Percentiles rank a stretch among this genome's conserved stretches.
These are phyloP conservation scores for Cataglyphis albicans DNA, from an alignment of 2,888 invertebrate genomes.

Conservation along the genomic window DNA sequence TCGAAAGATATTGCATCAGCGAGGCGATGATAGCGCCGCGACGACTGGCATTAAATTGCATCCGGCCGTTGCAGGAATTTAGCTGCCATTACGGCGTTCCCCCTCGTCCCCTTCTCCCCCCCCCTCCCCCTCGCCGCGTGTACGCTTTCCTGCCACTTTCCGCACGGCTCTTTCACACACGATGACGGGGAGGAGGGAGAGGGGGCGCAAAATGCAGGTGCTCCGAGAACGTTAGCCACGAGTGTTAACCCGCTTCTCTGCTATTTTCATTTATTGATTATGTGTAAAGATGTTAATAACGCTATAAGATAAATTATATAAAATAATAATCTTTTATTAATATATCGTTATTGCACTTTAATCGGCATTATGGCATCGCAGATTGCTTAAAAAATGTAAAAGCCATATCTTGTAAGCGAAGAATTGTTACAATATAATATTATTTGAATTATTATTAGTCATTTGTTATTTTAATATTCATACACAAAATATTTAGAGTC, in stretches of 20 bases:
- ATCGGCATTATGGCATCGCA: neutral
- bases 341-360: too few relatives aligned
- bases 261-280: neutral
- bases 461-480: too few relatives aligned
- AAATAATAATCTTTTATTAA: neutral
- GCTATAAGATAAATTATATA: slow-evolving; percentile 10
- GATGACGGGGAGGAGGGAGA: neutral
- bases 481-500: too few relatives aligned
- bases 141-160: slow-evolving; percentile 38
- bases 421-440: neutral
- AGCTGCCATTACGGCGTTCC: slow-evolving; percentile 78
- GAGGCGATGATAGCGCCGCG: slow-evolving; percentile 83
- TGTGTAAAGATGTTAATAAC: neutral
- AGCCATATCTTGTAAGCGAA: neutral
- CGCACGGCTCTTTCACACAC: slow-evolving; percentile 35
- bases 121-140: slow-evolving; percentile 1
- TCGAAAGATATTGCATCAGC: slow-evolving; percentile 85
- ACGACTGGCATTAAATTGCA: slow-evolving; percentile 85
- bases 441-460: neutral
- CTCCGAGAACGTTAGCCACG: neutral
- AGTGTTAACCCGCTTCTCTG: slow-evolving; percentile 10
- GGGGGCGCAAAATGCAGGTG: neutral
- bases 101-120: slow-evolving; percentile 10
- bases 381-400: neutral
- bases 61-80: slow-evolving; percentile 84